A percentile compares a stretch with the other conserved stretches of the same genome.
These are phyloP conservation scores for Prietella phreatophila DNA, from an alignment of 2,113 vertebrate genomes.

Conservation along the genomic window DNA sequence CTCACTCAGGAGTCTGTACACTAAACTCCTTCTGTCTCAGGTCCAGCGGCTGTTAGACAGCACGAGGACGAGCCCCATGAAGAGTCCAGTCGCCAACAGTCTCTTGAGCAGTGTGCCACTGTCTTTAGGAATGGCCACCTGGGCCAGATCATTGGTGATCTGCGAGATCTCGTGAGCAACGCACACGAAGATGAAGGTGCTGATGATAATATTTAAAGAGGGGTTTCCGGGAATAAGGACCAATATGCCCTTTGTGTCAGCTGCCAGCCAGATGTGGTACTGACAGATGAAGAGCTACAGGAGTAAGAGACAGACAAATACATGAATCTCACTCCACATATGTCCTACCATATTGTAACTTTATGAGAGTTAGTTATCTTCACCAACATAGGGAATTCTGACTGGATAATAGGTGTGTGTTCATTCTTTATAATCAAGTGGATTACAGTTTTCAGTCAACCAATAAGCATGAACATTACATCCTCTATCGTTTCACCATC, in stretches of 20 bases:
- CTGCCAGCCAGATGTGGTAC: slow-evolving; percentile 97
- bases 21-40: slow-evolving; percentile 46
- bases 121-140: slow-evolving; percentile 93
- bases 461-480: not conserved
- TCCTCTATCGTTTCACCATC: no score
- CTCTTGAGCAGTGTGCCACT: slow-evolving; percentile 82
- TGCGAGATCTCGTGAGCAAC: slow-evolving; percentile 95
- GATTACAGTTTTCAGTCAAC: not conserved
- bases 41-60: slow-evolving; percentile 64
- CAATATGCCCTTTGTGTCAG: slow-evolving; percentile 93
- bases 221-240: slow-evolving; percentile 94
- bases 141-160: slow-evolving; percentile 94
- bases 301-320: slow-evolving; percentile 30
- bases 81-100: slow-evolving; percentile 71
- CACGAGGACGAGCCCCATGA: slow-evolving; percentile 77
- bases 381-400: not conserved
- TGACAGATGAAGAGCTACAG: slow-evolving; percentile 96
- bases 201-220: slow-evolving; percentile 88
- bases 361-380: not conserved
- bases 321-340: not conserved
- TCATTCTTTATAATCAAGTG: not conserved
- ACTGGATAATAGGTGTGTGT: not conserved
- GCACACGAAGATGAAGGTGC: slow-evolving; percentile 97
- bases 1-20: not conserved
- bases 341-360: not conserved